Evolutionary conservation across 2,113 vertebrate genomes (phyloP).

Genomic region (Perca fluviatilis): DNA sequence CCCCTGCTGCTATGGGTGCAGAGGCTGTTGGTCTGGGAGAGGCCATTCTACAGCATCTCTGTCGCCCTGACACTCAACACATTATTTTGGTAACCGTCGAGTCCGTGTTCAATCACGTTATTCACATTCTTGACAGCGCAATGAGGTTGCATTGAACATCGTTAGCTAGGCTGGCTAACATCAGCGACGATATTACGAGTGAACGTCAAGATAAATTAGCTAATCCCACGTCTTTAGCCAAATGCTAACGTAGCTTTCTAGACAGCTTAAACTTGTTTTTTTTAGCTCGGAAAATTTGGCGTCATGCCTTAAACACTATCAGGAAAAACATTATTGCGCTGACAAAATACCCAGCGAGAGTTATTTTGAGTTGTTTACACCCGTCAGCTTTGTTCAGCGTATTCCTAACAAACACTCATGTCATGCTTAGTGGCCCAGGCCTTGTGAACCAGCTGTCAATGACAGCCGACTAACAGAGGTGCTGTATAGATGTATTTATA

Average conservation of each 20-base stretch:
- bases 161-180: constrained; percentile 1
- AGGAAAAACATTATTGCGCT: background rate
- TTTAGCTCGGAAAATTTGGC: background rate
- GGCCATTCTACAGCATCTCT: constrained; percentile 91
- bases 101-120: background rate
- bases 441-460: constrained; percentile 49
- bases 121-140: background rate
- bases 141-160: background rate
- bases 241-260: constrained; percentile 54
- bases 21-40: constrained; percentile 95
- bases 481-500: background rate
- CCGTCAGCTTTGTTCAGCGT: background rate
- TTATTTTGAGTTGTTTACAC: constrained; percentile 17
- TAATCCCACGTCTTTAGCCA: constrained; percentile 74
- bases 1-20: constrained; percentile 87
- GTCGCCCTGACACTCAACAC: constrained; percentile 92
- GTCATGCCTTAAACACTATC: background rate
- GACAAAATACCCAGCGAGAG: background rate
- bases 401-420: constrained; percentile 14
- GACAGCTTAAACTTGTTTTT: background rate
- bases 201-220: constrained; percentile 62
- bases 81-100: constrained; percentile 89
- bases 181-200: constrained; percentile 9
- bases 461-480: background rate
- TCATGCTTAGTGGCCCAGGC: constrained; percentile 41